Conservation (phyloP, 2,888 invertebrate species). For the Spisula solida region DNA sequence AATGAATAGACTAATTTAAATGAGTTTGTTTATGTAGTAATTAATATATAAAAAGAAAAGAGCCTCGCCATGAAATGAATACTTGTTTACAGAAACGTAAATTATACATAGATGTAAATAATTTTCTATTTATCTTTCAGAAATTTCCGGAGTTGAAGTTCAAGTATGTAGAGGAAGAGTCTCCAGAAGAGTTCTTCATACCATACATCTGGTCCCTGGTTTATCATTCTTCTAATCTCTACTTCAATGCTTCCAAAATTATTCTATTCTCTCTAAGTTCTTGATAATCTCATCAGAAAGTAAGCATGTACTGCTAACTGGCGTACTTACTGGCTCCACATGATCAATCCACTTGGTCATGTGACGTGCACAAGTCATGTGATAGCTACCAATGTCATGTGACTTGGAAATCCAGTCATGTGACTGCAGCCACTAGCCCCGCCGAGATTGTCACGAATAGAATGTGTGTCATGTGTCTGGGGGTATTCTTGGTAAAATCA, state of each 20-base stretch:
- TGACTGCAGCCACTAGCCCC: not conserved
- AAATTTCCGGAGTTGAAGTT: conserved; percentile 99
- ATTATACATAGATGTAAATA: too few species aligned
- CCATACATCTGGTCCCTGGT: conserved; percentile 99
- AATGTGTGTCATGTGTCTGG: not conserved
- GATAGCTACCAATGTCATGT: not conserved
- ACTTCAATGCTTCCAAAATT: conserved; percentile 87
- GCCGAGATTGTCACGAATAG: not conserved
- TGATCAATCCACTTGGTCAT: not conserved
- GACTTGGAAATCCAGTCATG: not conserved
- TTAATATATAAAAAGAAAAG: too few species aligned
- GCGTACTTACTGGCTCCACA: not conserved
- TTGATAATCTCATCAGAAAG: not conserved
- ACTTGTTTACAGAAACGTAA: too few species aligned
- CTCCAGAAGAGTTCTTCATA: conserved; percentile 99
- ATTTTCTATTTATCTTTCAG: conserved; percentile 88
- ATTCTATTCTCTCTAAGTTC: conserved; percentile 83
- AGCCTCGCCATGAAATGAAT: too few species aligned
- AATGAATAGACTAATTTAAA: too few species aligned
- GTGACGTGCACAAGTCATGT: not conserved
- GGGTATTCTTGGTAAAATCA: not conserved
- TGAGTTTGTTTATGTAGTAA: too few species aligned
- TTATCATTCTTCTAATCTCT: conserved; percentile 89
- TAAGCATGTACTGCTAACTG: not conserved
- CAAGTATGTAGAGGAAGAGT: conserved; percentile 99